A percentile compares a stretch with the other conserved stretches of the same genome.
phyloP scores from a whole-genome alignment of 2,888 invertebrate species.

The Xanthia togata region DNA sequence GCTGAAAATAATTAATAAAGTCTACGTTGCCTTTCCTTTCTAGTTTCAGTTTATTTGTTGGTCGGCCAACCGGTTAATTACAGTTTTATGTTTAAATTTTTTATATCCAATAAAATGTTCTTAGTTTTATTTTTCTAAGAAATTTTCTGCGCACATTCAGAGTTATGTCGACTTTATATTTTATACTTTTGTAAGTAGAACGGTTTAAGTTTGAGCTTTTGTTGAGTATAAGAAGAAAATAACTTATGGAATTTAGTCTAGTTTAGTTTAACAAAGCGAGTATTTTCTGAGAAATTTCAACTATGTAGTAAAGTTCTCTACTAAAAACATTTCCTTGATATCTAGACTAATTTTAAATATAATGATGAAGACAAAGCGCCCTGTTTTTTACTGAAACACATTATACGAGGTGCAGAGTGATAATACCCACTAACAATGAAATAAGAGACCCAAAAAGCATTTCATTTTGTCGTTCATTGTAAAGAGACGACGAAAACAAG shows the following conservation, averaged over 20 bases:
- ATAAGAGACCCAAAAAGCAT: constrained; percentile 71
- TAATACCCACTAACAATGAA: constrained; percentile 70
- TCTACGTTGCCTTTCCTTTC: constrained; percentile 60
- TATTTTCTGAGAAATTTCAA: constrained; percentile 14
- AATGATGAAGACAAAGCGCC: constrained; percentile 25
- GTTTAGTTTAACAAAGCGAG: constrained; percentile 18
- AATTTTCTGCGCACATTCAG: constrained; percentile 30
- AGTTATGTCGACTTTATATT: constrained; percentile 44
- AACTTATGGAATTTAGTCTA: constrained; percentile 31
- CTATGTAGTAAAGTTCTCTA: background rate
- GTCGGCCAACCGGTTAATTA: constrained; percentile 67
- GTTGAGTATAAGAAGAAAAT: constrained; percentile 12
- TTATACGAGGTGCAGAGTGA: constrained; percentile 47
- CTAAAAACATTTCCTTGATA: background rate
- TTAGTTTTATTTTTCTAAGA: constrained; percentile 52
- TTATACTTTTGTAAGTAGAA: constrained; percentile 30
- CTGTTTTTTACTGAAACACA: constrained; percentile 49
- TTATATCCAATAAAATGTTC: constrained; percentile 60
- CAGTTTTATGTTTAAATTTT: constrained; percentile 61
- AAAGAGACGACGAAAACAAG: constrained; percentile 77
- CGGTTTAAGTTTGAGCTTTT: constrained; percentile 35
- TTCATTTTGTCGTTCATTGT: constrained; percentile 76
- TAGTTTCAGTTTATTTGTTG: constrained; percentile 69
- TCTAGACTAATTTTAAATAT: constrained; percentile 28
- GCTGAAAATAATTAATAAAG: constrained; percentile 72